Evolutionary conservation across 2,888 invertebrate genomes (phyloP), one percentile per base, ranked within the genome.

Genomic region (Campoplex capitator): DNA sequence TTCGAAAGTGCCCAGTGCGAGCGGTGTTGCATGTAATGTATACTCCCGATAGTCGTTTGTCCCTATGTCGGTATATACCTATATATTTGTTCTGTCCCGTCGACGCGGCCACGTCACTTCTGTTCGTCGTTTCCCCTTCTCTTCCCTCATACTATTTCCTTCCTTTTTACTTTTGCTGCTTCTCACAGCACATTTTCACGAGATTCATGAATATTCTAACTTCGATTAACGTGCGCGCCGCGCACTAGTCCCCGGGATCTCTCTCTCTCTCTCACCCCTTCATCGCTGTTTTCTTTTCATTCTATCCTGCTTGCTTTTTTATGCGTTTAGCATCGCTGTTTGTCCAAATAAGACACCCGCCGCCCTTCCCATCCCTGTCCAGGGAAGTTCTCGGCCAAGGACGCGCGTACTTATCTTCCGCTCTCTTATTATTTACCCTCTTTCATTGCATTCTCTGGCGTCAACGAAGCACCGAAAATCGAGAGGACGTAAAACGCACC

Each of bases 191-290:
- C 83, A 71, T 82, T 80, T 75, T 84, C 85, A 73, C 80, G 74
- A 80, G 76, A 58, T 88, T 92, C 92, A 92, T 92, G 92, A 91
- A 92, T 92, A 92, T 92, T 92, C 92, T 76, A 88, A 82, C 84
- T 88, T 89, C 90, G 90, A 92, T 92, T 92, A 92, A 88, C 83
- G 73, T 58, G 84, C 85, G 83, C 62, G 68, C 88, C 75, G 74
- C 83, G 74, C 77, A 68, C 78, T 76, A 56, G 38, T 73, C 38
- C 45, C 51, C 23, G 23, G 23, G 23, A 23, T 38, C 78, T 62
- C 9, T 71, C 84, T 62, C 9, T 71, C 84, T 86, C 70, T 84
- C 8, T 45, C 18, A 42, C 67, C 62, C 16, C 70, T 84, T 51
- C 56, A 51, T 28, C 58, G 28, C 91, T 89, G 89, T 90, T 90